A percentile compares a stretch with the other conserved stretches of the same genome.
Conservation (phyloP, 1,140 invertebrate genomes). For the Aricia agestis region DNA sequence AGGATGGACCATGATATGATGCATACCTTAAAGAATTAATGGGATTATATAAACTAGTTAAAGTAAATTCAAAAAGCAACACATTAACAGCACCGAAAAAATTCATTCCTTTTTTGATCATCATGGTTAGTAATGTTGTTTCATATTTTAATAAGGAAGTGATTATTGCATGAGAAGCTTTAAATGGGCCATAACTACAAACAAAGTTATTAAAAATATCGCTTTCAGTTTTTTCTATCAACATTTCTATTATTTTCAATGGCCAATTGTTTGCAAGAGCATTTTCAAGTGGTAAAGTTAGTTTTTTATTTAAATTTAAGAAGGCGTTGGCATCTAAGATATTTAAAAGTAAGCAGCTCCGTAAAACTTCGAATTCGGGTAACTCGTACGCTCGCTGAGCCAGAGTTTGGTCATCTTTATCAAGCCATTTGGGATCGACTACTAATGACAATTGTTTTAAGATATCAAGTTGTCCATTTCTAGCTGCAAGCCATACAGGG, state of each 20-base stretch:
- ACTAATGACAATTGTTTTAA: not conserved
- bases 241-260: not conserved
- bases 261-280: constrained; percentile 1
- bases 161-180: constrained; percentile 6
- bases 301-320: not conserved
- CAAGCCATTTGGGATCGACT: constrained; percentile 12
- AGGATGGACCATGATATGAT: not conserved
- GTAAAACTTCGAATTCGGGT: constrained; percentile 13
- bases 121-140: not conserved
- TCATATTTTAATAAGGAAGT: constrained; percentile 3
- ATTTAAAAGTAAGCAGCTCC: not conserved
- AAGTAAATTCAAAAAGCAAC: constrained; percentile 15
- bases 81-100: constrained; percentile 15
- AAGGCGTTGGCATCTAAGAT: constrained; percentile 15
- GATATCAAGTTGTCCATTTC: constrained; percentile 12
- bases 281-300: not conserved
- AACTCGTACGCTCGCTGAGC: not conserved
- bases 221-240: not conserved
- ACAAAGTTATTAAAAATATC: constrained; percentile 11
- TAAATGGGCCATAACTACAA: not conserved
- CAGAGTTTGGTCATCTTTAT: constrained; percentile 8
- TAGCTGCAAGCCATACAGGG: constrained; percentile 19
- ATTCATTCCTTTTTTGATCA: not conserved
- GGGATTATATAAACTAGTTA: not conserved
- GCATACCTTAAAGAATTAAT: not conserved